Base-by-base conservation (phyloP, 2,113 vertebrate genomes). In the Podocnemis expansa region DNA sequence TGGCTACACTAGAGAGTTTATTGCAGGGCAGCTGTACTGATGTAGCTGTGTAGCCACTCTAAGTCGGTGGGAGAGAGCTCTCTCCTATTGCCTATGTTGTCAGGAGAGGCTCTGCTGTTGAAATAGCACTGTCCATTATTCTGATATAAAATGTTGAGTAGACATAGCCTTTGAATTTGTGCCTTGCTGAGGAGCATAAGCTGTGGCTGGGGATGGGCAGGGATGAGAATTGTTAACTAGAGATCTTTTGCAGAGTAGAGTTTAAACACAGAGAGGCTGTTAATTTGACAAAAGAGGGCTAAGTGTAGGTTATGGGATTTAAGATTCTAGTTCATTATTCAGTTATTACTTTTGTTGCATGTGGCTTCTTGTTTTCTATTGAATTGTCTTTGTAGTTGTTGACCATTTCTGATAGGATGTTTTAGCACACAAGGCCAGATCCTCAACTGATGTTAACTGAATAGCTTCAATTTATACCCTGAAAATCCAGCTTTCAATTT, bases 401-500 rank as follows among this genome's bases (percentile, higher is more conserved):
- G 43, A 55, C 38, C 82, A 25, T 70, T 31, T 60, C 31, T n/a
- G 84, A 16, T 31, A 89, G 54, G 8, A 8, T 67, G 91, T 86
- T 84, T 56, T 75, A 88, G 45, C 83, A 95, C 51, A 67, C 94
- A 92, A 91, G 45, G 75, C 67, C n/a, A 73, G 38, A 22, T 73
- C 5, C 9, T 24, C 67, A 73, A 4, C 67, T 73, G 29, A 60
- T 60, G 21, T 73, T 73, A 73, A 73, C 24, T 38, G n/a, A 5
- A 38, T 41, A 73, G 38, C n/a, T 9, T 73, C 21, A 11, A 24
- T 73, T 73, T 73, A 67, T 41, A 55, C 2, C 12, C 56, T 60
- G 56, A 60, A 5, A 29, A 60, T 67, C 85, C 91, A 89, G 51
- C 85, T 94, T 88, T 94, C 87, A 45, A 51, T 92, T 94, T 70